Base-by-base conservation (phyloP, 2,113 vertebrate genomes). In the Cavia porcellus region DNA sequence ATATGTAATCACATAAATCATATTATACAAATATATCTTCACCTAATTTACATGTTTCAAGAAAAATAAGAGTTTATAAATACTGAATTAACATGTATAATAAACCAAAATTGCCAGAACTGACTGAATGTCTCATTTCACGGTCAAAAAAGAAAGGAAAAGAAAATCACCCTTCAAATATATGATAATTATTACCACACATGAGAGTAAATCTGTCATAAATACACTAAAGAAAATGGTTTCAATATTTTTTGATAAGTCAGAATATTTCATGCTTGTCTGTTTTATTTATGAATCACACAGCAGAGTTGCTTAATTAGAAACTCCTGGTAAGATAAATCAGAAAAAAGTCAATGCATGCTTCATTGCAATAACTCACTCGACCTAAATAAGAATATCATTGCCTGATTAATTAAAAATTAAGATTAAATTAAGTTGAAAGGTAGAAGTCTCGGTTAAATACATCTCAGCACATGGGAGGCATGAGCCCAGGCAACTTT, bases 181-280 rank as follows among this genome's bases (percentile, higher is more conserved):
- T 89, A 77, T 95, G 20, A 77, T 42, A 81, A 93, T 95, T 64
- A 72, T 81, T 64, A 72, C 75, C 42, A 96, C 94, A 35, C 10
- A 47, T 92, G 95, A 92, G 8, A 92, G 55, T 83, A 50, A 96
- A 94, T 95, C n/a, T 92, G 59, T 92, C 84, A 94, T 50, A 96
- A 92, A 77, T 83, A 92, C 75, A 74, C 61, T 70, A 84, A 74
- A 38, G 28, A 50, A 86, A 93, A 86, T 38, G 57, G 24, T 24
- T 96, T 96, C 55, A 25, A 75, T 14, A 42, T 95, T 90, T 96
- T 85, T 22, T 75, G 38, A 92, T 77, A 55, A 12, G 38, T 12
- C n/a, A 42, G 59, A 93, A 32, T 32, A 32, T 6, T 66, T 66
- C 64, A 66, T 14, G 30, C 13, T 28, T 90, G 30, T 94, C 57